Conservation (phyloP, 2,113 vertebrate genomes). For the Emberiza fucata region DNA sequence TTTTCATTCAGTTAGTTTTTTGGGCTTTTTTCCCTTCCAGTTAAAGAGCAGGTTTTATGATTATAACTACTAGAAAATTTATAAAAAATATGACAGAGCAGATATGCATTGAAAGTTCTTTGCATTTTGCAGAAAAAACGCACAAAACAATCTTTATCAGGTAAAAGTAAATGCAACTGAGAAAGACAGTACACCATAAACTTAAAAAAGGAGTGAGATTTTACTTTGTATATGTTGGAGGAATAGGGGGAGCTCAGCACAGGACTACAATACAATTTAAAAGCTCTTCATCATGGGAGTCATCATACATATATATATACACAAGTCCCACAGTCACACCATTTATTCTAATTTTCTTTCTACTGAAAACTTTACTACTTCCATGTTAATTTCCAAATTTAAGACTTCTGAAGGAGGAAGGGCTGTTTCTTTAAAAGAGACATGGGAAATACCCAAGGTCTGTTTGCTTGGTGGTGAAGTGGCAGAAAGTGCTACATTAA, state of each 20-base stretch:
- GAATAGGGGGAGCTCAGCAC: neutral
- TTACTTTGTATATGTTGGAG: neutral
- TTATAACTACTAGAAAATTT: neutral
- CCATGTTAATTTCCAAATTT: neutral
- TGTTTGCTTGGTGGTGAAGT: neutral
- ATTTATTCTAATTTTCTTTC: neutral
- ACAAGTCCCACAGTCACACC: neutral
- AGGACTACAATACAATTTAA: neutral
- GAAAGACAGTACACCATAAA: neutral
- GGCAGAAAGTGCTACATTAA: neutral
- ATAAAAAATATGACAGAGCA: neutral
- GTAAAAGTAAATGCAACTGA: neutral
- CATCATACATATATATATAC: neutral
- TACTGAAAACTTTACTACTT: neutral
- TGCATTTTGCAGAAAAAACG: neutral
- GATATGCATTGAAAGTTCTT: neutral
- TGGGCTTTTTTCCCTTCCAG: rapidly evolving
- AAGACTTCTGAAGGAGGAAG: neutral
- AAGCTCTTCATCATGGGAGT: neutral
- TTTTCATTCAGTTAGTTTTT: neutral
- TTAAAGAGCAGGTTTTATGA: neutral
- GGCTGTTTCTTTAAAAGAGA: neutral
- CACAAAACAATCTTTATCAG: neutral
- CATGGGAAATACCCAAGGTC: neutral
- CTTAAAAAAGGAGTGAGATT: neutral